Conservation (phyloP, 2,888 invertebrate genomes). For the Tromatobia lineatoria region DNA sequence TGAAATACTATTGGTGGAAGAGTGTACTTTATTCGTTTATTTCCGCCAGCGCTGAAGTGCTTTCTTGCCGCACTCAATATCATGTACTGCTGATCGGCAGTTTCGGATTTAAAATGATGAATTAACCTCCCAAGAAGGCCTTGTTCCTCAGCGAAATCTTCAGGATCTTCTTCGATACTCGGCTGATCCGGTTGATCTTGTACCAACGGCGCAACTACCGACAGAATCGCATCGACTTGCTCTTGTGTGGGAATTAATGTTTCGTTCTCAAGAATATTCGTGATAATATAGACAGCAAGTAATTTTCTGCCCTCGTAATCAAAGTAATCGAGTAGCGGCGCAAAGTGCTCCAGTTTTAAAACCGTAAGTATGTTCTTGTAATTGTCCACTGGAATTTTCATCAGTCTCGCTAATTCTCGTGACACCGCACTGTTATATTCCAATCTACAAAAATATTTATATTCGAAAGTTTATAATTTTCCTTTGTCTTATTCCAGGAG, state of each 20-base stretch:
- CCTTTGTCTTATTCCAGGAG: not conserved
- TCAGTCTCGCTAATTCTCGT: slow-evolving; percentile 95
- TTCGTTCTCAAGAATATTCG: slow-evolving; percentile 96
- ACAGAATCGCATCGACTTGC: slow-evolving; percentile 92
- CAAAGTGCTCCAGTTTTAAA: slow-evolving; percentile 94
- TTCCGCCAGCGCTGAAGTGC: slow-evolving; percentile 96
- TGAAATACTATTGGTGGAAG: slow-evolving; percentile 98
- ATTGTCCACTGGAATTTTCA: slow-evolving; percentile 97
- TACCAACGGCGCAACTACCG: slow-evolving; percentile 94
- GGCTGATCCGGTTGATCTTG: slow-evolving; percentile 93
- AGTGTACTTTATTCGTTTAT: slow-evolving; percentile 94
- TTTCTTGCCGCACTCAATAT: slow-evolving; percentile 96
- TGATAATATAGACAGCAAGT: slow-evolving; percentile 95
- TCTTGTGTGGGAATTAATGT: slow-evolving; percentile 95
- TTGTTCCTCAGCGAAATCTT: slow-evolving; percentile 99
- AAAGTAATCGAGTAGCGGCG: slow-evolving; percentile 94
- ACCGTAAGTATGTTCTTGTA: slow-evolving; percentile 97
- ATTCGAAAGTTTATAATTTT: not conserved
- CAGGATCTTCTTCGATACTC: slow-evolving; percentile 90
- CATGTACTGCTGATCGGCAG: slow-evolving; percentile 95
- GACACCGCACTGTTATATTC: slow-evolving; percentile 94
- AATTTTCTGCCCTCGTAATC: slow-evolving; percentile 95
- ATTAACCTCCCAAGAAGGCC: slow-evolving; percentile 95
- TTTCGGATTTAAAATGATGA: slow-evolving; percentile 93
- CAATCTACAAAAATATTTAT: slow-evolving; percentile 86